phyloP scores from a whole-genome alignment of 2,888 invertebrate species.

The Branchinecta sandiegonensis region DNA sequence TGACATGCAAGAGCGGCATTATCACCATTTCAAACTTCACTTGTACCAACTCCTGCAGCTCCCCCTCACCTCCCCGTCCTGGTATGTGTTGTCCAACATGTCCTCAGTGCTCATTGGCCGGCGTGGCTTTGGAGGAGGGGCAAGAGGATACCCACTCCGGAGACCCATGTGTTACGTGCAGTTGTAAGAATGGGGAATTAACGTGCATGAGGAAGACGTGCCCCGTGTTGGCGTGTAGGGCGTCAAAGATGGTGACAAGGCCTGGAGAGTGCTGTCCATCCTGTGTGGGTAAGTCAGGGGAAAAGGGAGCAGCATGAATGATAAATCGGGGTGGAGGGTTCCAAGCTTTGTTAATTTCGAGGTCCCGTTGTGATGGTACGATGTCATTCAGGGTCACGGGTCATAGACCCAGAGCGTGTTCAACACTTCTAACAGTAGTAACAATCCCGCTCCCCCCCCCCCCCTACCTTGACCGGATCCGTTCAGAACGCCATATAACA shows the following conservation, averaged over 20 bases:
- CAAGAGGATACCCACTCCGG: background rate
- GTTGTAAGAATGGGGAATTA: background rate
- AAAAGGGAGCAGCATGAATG: too few relatives aligned
- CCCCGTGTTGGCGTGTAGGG: background rate
- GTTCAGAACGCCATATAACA: too few relatives aligned
- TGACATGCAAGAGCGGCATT: background rate
- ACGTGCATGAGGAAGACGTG: background rate
- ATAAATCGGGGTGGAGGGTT: too few relatives aligned
- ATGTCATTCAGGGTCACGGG: too few relatives aligned
- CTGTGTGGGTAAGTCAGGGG: background rate
- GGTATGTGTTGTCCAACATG: background rate
- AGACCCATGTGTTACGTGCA: conserved; percentile 3
- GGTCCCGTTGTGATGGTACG: too few relatives aligned
- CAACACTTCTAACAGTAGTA: too few relatives aligned
- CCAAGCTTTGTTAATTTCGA: too few relatives aligned
- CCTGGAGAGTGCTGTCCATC: conserved; percentile 3
- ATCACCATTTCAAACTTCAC: conserved; percentile 1
- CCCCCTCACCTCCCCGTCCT: background rate
- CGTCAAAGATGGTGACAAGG: background rate
- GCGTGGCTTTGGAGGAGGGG: background rate
- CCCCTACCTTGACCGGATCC: too few relatives aligned
- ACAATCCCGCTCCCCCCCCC: too few relatives aligned
- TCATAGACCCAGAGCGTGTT: too few relatives aligned
- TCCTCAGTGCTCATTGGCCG: background rate
- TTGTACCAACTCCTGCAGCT: background rate